A percentile compares a stretch with the other conserved stretches of the same genome.
These are phyloP conservation scores for Limanda limanda DNA, from an alignment of 2,113 vertebrate genomes.

Conservation along the genomic window DNA sequence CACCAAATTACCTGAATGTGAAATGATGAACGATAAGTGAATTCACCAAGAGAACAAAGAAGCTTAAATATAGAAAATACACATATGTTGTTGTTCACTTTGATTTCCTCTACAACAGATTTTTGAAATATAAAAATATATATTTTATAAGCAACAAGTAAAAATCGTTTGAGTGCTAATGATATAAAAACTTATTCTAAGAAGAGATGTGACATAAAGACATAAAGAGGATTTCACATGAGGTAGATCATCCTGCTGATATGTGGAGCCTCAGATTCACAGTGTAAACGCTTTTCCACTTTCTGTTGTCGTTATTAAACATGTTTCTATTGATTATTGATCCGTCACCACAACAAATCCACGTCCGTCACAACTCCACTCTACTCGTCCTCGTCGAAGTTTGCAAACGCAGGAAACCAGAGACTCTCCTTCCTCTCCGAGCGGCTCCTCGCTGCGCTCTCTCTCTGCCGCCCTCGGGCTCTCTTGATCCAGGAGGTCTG, in stretches of 20 bases:
- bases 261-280: background rate
- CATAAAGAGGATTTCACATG: no score
- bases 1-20: no score
- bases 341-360: no score
- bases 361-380: background rate
- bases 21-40: no score
- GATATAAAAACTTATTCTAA: no score
- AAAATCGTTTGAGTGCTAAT: no score
- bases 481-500: constrained; percentile 67
- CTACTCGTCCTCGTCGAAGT: constrained; percentile 46
- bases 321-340: no score
- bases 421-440: constrained; percentile 47
- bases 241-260: no score
- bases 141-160: no score
- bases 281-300: background rate
- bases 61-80: background rate
- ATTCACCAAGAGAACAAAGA: background rate
- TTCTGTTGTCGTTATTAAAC: background rate
- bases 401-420: constrained; percentile 63
- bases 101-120: background rate
- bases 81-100: background rate
- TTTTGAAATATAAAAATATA: background rate
- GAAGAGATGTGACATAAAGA: no score
- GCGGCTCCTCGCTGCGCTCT: background rate
- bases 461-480: background rate